A percentile compares a stretch with the other conserved stretches of the same genome.
Evolutionary conservation across 2,888 invertebrate genomes (phyloP).

Genomic region (Zygaena filipendulae): DNA sequence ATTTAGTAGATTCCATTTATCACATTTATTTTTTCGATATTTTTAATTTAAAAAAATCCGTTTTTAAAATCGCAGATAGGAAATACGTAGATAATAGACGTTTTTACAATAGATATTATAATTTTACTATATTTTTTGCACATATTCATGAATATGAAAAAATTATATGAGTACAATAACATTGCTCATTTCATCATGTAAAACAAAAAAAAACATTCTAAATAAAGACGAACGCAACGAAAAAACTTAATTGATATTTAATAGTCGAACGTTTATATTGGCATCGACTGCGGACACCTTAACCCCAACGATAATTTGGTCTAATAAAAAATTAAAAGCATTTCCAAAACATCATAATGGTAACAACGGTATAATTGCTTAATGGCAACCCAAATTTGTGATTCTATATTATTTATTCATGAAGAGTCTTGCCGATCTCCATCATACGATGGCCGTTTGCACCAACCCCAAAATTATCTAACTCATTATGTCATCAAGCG

Average conservation of each 20-base stretch:
- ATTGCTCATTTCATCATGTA: no score
- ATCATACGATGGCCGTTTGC: slow-evolving; percentile 44
- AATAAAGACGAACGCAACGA: no score
- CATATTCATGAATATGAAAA: no score
- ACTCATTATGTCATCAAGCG: slow-evolving; percentile 63
- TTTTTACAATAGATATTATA: no score
- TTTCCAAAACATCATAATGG: slow-evolving; percentile 59
- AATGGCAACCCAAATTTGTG: slow-evolving; percentile 59
- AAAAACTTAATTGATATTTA: slow-evolving; percentile 57
- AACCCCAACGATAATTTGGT: slow-evolving; percentile 44
- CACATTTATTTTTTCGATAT: no score
- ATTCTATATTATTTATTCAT: slow-evolving; percentile 64
- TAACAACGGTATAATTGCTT: slow-evolving; percentile 63
- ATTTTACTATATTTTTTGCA: no score
- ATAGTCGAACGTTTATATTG: slow-evolving; percentile 40
- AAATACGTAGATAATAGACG: no score
- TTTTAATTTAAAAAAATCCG: no score
- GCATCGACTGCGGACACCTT: slow-evolving; percentile 45
- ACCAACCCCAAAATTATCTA: slow-evolving; percentile 51
- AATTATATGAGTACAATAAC: no score
- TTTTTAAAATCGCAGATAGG: no score
- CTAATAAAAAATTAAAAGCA: slow-evolving; percentile 67
- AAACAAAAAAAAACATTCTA: no score
- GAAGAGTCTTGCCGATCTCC: slow-evolving; percentile 45
- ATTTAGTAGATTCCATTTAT: no score